Base-by-base conservation (phyloP, 2,113 vertebrate species). In the Abramis brama region DNA sequence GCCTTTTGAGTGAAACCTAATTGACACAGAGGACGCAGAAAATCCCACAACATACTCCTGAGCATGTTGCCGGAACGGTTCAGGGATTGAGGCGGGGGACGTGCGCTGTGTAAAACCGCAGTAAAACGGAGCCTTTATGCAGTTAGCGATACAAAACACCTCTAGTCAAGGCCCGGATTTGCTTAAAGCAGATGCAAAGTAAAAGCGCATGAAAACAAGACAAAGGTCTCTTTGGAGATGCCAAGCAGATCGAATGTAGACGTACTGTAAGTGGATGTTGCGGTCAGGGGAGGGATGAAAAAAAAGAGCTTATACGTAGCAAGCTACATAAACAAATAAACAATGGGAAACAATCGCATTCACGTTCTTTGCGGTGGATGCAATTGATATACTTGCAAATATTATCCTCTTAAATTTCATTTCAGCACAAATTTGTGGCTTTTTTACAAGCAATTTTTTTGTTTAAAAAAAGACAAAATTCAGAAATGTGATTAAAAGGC, bases 1-100 rank as follows among this genome's bases (percentile, higher is more conserved):
- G 90, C 87, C 90, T 88, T 93, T 89, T 90, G 79, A 90, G 91
- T 82, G 85, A 86, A n/a, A 87, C 88, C 84, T 91, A 91, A 94
- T 86, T 91, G 91, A 85, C 87, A 68, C 76, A 66, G 85, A 78
- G 55, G 86, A 86, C 3, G 86, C 77, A 11, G 47, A 74, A 43
- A 55, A 88, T 89, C 89, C 83, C 91, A 50, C 33, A 79, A 80
- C 86, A 86, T 82, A 79, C 84, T 21, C 66, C 33, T 27, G 52
- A 88, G 47, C 68, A 70, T 85, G 82, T 83, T 82, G 57, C 50
- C 83, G 75, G 79, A 85, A 68, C 64, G 50, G 76, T 43, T 50
- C 62, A 39, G 76, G 76, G 84, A 85, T 71, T 85, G 60, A 57
- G 36, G 62, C 45, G 15, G n/a, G 60, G 84, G 45, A 71, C 66